These are phyloP conservation scores for Rhabdornis inornatus DNA, from an alignment of 2,113 vertebrate species.

Conservation along the genomic window DNA sequence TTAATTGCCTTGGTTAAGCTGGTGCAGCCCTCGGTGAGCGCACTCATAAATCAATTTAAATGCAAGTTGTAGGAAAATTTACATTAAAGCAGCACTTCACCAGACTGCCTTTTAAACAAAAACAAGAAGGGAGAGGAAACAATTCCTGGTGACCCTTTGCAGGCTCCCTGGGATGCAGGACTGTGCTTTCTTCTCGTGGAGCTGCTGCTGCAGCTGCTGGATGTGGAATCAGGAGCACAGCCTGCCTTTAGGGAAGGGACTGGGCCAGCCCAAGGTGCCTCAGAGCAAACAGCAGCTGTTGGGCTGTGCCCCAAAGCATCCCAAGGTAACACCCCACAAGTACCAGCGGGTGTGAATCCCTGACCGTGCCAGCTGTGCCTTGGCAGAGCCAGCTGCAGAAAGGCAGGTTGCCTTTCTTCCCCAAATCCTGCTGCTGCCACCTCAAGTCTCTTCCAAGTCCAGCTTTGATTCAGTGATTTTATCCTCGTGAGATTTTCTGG, in stretches of 20 bases:
- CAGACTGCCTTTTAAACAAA: not conserved
- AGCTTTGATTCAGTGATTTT: not conserved
- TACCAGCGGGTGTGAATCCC: not conserved
- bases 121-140: not conserved
- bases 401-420: not conserved
- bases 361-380: not conserved
- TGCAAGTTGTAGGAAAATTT: not conserved
- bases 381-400: not conserved
- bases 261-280: not conserved
- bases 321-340: not conserved
- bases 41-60: slow-evolving; percentile 27
- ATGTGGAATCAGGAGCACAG: accelerated
- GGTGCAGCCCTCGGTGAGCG: not conserved
- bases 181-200: accelerated
- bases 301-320: not conserved
- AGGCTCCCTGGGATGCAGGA: not conserved
- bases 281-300: not conserved
- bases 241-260: not conserved
- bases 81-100: not conserved
- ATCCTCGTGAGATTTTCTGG: not conserved
- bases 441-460: not conserved
- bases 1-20: slow-evolving; percentile 44
- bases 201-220: not conserved
- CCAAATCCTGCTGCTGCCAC: not conserved
- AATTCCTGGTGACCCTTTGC: not conserved